Evolutionary conservation across 2,888 invertebrate species (phyloP).

Genomic region (Nymphalis urticae): DNA sequence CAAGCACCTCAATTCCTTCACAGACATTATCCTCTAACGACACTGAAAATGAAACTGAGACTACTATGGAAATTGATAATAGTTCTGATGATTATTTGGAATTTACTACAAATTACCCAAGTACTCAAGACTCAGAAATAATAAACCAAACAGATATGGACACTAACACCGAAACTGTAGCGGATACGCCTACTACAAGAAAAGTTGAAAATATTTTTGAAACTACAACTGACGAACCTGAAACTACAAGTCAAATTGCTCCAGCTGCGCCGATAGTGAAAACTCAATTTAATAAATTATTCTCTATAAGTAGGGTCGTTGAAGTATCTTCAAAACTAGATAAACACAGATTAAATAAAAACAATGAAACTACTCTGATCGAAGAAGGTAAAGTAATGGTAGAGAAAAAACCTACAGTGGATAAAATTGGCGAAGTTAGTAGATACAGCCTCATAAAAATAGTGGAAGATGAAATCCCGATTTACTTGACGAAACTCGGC

Average conservation of each 20-base stretch:
- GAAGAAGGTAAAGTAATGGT: constrained; percentile 79
- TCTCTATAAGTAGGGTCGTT: constrained; percentile 86
- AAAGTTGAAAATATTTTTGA: constrained; percentile 33
- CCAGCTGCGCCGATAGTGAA: constrained; percentile 64
- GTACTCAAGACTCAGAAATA: constrained; percentile 51
- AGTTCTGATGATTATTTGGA: constrained; percentile 71
- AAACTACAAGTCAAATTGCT: constrained; percentile 55
- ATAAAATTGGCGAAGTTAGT: constrained; percentile 87
- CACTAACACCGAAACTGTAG: constrained; percentile 42
- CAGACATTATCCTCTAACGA: constrained; percentile 52
- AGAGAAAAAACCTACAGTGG: constrained; percentile 83
- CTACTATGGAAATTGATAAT: constrained; percentile 61
- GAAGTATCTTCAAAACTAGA: constrained; percentile 85
- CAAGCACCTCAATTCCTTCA: constrained; percentile 46
- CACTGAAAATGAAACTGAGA: constrained; percentile 55
- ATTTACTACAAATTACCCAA: constrained; percentile 59
- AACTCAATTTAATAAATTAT: constrained; percentile 82
- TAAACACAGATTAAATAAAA: constrained; percentile 80
- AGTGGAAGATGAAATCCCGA: constrained; percentile 82
- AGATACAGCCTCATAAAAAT: constrained; percentile 86
- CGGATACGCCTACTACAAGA: constrained; percentile 31
- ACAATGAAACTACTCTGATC: constrained; percentile 76
- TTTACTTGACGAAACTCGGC: constrained; percentile 73
- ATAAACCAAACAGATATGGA: constrained; percentile 49
- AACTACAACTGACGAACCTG: constrained; percentile 42